Conservation (phyloP, 2,888 invertebrate genomes). For the Nipponacmea schrenckii region DNA sequence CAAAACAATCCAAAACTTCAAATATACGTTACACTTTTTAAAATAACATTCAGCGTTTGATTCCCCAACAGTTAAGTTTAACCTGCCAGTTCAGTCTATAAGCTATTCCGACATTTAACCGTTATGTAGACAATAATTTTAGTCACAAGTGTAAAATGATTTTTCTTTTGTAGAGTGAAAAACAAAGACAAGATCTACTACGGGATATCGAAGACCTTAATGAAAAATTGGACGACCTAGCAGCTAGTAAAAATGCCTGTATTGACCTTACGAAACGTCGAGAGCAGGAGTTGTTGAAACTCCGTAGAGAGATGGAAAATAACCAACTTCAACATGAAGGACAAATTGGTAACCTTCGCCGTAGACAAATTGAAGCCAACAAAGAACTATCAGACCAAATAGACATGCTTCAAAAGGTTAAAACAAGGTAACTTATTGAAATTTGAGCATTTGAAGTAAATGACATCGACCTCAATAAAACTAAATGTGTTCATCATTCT, state of each 20-base stretch:
- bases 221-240: neutral
- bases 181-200: neutral
- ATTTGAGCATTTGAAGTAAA: too few species aligned
- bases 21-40: too few species aligned
- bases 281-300: neutral
- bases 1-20: too few species aligned
- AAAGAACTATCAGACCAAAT: conserved; percentile 2
- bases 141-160: too few species aligned
- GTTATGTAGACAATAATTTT: too few species aligned
- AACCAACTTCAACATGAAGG: neutral
- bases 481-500: too few species aligned
- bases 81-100: too few species aligned
- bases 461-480: too few species aligned
- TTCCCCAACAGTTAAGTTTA: too few species aligned
- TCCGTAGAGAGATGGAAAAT: neutral
- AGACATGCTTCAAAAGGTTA: neutral
- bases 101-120: too few species aligned
- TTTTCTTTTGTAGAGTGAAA: neutral
- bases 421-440: neutral
- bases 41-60: too few species aligned
- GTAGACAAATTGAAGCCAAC: neutral
- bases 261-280: neutral
- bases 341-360: neutral
- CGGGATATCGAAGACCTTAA: conserved; percentile 7
- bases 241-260: neutral